phyloP scores from a whole-genome alignment of 2,113 vertebrate genomes.

The Saimiri boliviensis region DNA sequence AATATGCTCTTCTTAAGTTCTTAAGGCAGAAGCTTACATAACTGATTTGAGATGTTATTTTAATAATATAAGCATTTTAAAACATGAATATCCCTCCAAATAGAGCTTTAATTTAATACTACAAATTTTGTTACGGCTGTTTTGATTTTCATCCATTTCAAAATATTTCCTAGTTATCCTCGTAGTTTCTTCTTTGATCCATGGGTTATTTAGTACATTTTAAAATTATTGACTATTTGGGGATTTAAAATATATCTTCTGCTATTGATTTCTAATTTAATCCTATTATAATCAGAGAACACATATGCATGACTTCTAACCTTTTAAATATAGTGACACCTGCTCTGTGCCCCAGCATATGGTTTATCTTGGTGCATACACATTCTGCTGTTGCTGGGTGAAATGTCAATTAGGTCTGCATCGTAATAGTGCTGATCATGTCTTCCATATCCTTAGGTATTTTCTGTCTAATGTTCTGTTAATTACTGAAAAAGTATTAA shows the following conservation, averaged over 20 bases:
- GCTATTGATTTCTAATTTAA: neutral
- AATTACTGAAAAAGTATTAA: neutral
- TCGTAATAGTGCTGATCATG: neutral
- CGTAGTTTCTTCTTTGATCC: neutral
- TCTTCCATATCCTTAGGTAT: neutral
- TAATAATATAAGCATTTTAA: neutral
- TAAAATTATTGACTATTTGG: neutral
- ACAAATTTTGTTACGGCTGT: neutral
- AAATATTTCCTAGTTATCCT: neutral
- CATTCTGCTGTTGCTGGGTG: neutral
- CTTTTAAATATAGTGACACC: neutral
- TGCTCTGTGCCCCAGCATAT: neutral
- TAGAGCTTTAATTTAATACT: neutral
- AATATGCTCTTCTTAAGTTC: too few species aligned
- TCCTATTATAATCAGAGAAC: neutral
- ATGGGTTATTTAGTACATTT: neutral
- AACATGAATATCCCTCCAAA: neutral
- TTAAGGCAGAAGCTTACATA: too few species aligned
- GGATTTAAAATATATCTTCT: neutral
- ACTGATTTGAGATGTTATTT: neutral
- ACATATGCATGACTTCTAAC: neutral
- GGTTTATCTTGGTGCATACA: neutral
- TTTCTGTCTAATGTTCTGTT: neutral
- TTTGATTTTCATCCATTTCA: neutral
- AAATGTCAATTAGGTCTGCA: too few species aligned